Base-by-base conservation (phyloP, 2,797 vertebrate genomes). In the Scarus forsteni region DNA sequence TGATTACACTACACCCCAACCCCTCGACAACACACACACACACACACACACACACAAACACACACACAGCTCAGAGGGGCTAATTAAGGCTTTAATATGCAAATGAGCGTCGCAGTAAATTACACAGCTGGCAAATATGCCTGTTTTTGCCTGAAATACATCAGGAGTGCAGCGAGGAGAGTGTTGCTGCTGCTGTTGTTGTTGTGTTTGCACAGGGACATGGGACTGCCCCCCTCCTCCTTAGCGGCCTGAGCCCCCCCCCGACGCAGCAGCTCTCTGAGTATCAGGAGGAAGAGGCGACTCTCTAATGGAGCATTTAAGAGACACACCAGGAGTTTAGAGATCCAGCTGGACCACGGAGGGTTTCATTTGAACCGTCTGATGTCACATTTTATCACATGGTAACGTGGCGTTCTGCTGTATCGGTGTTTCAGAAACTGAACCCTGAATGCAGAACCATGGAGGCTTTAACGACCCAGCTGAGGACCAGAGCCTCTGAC, bases 41-140 rank as follows among this genome's bases (percentile, higher is more conserved):
- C 18, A 58, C 80, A 76, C 79, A 79, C 81, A 81, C 78, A 70
- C 82, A 70, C 61, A 59, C 50, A 60, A 6, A 16, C 18, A 58
- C 80, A 76, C 79, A 79, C 81, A 81, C 78, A 70, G 95, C 97
- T 96, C 96, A 91, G 95, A 97, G 97, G 96, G 96, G 96, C 96
- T 99, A 97, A 99, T 99, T 99, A 99, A 96, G 96, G 96, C 96
- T 94, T 98, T 97, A 97, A 97, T 98, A 99, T 99, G 97, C 94
- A 99, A 99, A 99, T 98, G 94, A 96, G 96, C 94, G 94, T 90
- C 85, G 92, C 93, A 95, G 94, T 95, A 97, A 97, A 99, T 98
- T 97, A 97, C 93, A 94, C 97, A 98, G 96, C 96, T 97, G 95
- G 96, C 96, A 97, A 98, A 97, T 97, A 97, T 95, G 96, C 96